Evolutionary conservation across 2,113 vertebrate species (phyloP), one percentile per base, ranked within the genome.

Genomic region (Anguilla rostrata): DNA sequence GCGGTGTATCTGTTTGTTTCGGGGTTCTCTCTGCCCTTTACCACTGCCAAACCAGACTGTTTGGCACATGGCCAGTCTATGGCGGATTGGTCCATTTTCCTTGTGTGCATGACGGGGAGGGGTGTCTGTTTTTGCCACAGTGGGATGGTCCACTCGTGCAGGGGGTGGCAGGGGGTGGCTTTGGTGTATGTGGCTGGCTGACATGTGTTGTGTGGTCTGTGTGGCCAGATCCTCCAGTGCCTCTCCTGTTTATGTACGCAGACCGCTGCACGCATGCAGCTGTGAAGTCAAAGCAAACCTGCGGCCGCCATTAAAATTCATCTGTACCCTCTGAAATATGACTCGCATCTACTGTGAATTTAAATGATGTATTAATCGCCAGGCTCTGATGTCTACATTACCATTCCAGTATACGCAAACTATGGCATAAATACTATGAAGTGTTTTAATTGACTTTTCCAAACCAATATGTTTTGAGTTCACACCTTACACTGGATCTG

Each of bases 21-120:
- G 82, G 81, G 87, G 66, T 60, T 88, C 82, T 88, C 80, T 88
- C 60, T 46, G n/a, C 49, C 87, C 79, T 88, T 41, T 46, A 20
- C 49, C 87, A 87, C 87, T 87, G 85, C 79, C 20, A 15, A 79
- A 41, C 90, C 92, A 91, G 75, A 79, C 86, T 88, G 81, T 82
- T 89, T 92, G 93, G 92, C 92, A 89, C 88, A 82, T 85, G 84
- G 90, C 92, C 92, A 93, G 88, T 94, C 92, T 93, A 92, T 93
- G 92, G 92, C 95, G 94, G 93, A 92, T 88, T 63, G 84, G 83
- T 80, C 86, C 63, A 86, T 84, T 88, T 88, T 86, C 85, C 84
- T 86, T 88, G 84, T 60, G 82, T 88, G 60, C 78, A 18, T 85
- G 81, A 82, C 88, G 88, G 87, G 57, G 83, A 71, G 86, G 85